Conservation (phyloP, 2,113 vertebrate genomes). For the Thomomys bottae region DNA sequence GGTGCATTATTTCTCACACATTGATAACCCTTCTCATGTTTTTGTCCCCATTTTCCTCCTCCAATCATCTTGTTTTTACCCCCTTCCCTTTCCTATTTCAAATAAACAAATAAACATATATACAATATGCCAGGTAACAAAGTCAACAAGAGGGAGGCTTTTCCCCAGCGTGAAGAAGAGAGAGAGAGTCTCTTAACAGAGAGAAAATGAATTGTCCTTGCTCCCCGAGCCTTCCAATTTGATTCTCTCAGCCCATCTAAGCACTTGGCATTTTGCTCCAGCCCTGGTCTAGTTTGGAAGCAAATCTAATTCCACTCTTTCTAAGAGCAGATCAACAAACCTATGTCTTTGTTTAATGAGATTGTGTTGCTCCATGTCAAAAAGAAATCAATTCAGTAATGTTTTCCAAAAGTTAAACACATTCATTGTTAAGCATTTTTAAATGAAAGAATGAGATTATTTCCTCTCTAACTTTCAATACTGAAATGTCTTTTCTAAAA, state of each 20-base stretch:
- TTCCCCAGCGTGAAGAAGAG: background rate
- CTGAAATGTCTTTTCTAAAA: background rate
- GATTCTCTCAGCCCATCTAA: conserved; percentile 37
- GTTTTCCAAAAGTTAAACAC: background rate
- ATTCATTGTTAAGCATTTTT: background rate
- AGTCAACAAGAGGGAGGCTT: background rate
- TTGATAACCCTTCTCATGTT: too few species aligned
- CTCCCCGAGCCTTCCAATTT: background rate
- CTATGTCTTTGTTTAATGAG: conserved; percentile 11
- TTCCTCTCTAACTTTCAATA: background rate
- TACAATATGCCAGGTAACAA: too few species aligned
- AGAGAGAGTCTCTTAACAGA: background rate
- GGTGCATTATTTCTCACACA: too few species aligned
- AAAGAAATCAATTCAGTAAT: background rate
- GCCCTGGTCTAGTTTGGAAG: background rate
- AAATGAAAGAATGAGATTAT: background rate
- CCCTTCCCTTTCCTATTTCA: too few species aligned
- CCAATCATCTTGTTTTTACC: too few species aligned
- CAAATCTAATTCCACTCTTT: conserved; percentile 48
- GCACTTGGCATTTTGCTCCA: background rate
- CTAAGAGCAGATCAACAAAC: conserved; percentile 37
- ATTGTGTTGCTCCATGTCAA: conserved; percentile 7
- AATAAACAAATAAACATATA: too few species aligned
- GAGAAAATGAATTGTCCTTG: background rate
- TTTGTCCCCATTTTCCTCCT: too few species aligned